Evolutionary conservation across 2,888 invertebrate species (phyloP).

Genomic region (Automeris io): DNA sequence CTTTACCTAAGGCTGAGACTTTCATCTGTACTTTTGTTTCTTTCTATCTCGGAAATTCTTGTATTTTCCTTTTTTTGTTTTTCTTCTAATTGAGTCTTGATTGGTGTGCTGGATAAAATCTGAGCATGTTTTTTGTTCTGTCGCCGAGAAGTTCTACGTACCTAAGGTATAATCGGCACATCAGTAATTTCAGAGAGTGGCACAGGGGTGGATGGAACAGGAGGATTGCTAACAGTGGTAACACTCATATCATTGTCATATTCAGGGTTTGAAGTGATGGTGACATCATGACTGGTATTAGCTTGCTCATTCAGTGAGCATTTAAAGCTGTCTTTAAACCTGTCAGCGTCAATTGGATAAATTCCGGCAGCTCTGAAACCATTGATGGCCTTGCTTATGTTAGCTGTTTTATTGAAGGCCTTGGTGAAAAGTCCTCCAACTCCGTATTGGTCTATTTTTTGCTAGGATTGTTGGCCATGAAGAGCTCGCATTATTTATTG

Average conservation of each 20-base stretch:
- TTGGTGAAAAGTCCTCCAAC: conserved; percentile 1
- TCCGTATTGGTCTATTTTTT: conserved; percentile 1
- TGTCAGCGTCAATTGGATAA: neutral
- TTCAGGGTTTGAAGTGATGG: neutral
- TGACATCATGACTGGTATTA: neutral
- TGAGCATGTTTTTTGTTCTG: conserved; percentile 5
- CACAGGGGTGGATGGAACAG: too few species aligned
- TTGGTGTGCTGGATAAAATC: conserved; percentile 5
- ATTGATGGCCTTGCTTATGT: conserved; percentile 1
- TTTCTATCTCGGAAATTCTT: conserved; percentile 1
- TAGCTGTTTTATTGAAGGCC: neutral
- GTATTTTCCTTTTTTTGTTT: conserved; percentile 3
- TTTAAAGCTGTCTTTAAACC: neutral
- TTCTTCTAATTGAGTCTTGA: conserved; percentile 6
- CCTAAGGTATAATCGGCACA: neutral
- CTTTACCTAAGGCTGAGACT: neutral
- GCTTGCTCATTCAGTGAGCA: neutral
- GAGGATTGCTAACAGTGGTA: neutral
- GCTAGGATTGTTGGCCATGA: neutral
- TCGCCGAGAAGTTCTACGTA: conserved; percentile 1
- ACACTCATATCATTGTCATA: neutral
- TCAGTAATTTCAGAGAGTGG: neutral
- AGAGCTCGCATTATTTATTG: neutral
- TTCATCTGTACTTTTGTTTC: neutral
- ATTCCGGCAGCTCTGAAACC: conserved; percentile 1